Conservation (phyloP, 2,797 vertebrate genomes). For the Cyprinodon diabolis region DNA sequence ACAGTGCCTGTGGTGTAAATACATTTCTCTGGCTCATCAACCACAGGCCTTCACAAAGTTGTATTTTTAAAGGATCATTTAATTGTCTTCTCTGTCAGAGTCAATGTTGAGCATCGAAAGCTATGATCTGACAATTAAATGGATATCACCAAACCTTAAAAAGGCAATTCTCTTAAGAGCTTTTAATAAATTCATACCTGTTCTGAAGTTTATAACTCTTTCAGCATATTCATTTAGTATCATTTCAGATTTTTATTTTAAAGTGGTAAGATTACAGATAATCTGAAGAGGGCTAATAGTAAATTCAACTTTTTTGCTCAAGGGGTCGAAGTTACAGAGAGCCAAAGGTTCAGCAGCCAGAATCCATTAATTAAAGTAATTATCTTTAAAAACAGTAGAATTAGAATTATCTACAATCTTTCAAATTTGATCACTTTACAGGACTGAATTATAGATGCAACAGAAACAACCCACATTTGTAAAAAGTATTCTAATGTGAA, state of each 20-base stretch:
- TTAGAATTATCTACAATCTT: no score
- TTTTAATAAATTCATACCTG: background rate
- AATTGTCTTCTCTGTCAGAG: slow-evolving; percentile 29
- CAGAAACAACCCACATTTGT: no score
- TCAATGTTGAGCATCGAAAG: background rate
- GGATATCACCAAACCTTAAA: background rate
- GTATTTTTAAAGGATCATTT: slow-evolving; percentile 20
- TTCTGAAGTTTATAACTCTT: background rate
- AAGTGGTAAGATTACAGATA: background rate
- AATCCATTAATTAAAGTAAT: no score
- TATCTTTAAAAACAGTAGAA: no score
- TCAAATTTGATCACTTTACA: no score
- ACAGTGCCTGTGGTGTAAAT: slow-evolving; percentile 39
- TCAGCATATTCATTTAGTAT: background rate
- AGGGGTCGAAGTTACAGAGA: no score
- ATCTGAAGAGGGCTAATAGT: background rate
- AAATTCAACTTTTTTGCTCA: no score
- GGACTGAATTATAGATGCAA: no score
- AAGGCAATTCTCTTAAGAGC: background rate
- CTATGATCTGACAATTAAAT: slow-evolving; percentile 25
- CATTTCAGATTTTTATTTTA: background rate
- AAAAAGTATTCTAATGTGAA: no score
- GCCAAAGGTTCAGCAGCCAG: no score
- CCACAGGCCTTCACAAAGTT: slow-evolving; percentile 3
- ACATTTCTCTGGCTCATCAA: slow-evolving; percentile 48